These are phyloP conservation scores for Euleptes europaea DNA, from an alignment of 2,113 vertebrate genomes.

Conservation along the genomic window DNA sequence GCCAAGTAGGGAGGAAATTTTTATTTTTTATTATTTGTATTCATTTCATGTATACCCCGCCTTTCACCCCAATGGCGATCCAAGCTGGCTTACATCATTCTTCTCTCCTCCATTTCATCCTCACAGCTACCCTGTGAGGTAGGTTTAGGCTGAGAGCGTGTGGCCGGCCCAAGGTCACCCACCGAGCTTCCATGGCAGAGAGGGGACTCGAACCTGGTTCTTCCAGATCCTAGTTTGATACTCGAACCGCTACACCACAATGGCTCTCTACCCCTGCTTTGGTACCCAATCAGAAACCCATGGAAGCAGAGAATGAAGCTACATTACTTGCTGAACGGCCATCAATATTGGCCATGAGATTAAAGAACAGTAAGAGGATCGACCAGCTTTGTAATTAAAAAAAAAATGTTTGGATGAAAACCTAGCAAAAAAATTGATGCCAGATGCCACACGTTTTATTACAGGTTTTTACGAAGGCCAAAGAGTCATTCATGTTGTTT, in stretches of 20 bases:
- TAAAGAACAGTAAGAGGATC: neutral
- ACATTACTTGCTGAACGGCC: neutral
- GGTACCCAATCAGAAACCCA: neutral
- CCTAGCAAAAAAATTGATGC: neutral
- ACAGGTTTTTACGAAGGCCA: neutral
- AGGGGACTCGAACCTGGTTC: too few species aligned
- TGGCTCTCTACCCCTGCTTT: too few species aligned
- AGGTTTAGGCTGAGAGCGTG: too few species aligned
- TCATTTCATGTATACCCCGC: neutral
- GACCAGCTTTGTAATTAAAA: neutral
- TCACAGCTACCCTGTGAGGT: too few species aligned
- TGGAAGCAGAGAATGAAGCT: neutral
- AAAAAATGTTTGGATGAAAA: neutral
- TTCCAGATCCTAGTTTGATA: neutral
- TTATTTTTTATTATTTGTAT: too few species aligned
- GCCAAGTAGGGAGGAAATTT: too few species aligned
- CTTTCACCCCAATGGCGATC: too few species aligned
- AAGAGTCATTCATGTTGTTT: neutral
- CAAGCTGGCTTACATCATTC: too few species aligned
- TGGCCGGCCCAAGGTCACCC: too few species aligned
- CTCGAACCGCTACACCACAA: too few species aligned
- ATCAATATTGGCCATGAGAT: neutral
- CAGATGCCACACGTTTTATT: neutral
- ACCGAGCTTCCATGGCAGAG: too few species aligned
- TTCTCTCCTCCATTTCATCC: too few species aligned